Base-by-base conservation (phyloP, 2,797 vertebrate species). In the Sternotherus odoratus region DNA sequence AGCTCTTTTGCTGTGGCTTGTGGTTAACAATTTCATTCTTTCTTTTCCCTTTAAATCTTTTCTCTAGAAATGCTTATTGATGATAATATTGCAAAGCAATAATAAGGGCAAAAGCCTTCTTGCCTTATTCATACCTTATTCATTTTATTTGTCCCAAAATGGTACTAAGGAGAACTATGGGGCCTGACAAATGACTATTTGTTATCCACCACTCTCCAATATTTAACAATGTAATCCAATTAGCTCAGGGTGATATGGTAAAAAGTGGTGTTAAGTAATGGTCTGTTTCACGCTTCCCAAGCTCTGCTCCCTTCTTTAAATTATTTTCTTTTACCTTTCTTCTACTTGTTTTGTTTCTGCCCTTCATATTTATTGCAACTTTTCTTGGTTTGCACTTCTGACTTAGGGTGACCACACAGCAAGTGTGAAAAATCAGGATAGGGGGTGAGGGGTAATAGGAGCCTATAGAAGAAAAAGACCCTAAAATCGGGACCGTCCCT, bases 1-100 rank as follows among this genome's bases (percentile, higher is more conserved):
- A 46, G 21, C 17, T 72, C 85, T 87, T 96, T 96, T 93, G 56
- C 82, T 66, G 54, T 85, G 13, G 24, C 77, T 93, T 92, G 3
- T 82, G 12, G 23, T 79, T 90, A 79, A 89, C 36, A 87, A 83
- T 94, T 82, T 17, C 92, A 5, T 36, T 86, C 83, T 92, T 95
- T 88, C 21, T 85, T 91, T 17, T n/a, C 74, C 2, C 1, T 94
- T 96, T 85, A 74, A 53, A 28, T 80, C 46, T 17, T n/a, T 4
- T 84, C 86, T 77, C 43, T 69, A 82, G 17, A 60, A 39, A 36
- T 87, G 72, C 12, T 80, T 90, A 56, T n/a, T 79, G 49, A 50
- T 36, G 5, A 69, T 63, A 17, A 4, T 82, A 28, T 89, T 85
- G 3, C 43, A 90, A 19, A 24, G 86, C 39, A 89, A 93, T 94